Percentiles rank a stretch among this genome's conserved stretches.
Conservation (phyloP, 2,888 invertebrate species). For the Taenaris catops region DNA sequence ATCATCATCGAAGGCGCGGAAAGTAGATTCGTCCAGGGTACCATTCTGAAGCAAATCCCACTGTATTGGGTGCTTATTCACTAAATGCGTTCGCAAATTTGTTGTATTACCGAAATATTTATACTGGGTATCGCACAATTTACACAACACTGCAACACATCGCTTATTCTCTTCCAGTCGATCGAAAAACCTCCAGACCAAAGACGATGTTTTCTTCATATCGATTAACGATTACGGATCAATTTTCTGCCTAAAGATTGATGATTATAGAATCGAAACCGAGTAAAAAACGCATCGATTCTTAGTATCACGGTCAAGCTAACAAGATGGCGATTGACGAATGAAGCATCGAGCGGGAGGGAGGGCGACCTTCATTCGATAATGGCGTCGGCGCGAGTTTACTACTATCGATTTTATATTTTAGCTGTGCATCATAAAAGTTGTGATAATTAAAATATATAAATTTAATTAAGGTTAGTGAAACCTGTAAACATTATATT, state of each 20-base stretch:
- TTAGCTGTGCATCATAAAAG: slow-evolving; percentile 15
- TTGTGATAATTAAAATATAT: background rate
- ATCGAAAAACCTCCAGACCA: slow-evolving; percentile 70
- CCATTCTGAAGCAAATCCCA: slow-evolving; percentile 65
- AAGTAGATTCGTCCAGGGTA: slow-evolving; percentile 45
- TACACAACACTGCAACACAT: slow-evolving; percentile 63
- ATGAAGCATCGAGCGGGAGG: slow-evolving; percentile 39
- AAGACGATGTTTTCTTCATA: slow-evolving; percentile 66
- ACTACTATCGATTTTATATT: slow-evolving; percentile 19
- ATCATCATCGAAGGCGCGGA: slow-evolving; percentile 38
- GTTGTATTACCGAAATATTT: slow-evolving; percentile 73
- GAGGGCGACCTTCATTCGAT: slow-evolving; percentile 43
- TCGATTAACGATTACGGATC: slow-evolving; percentile 38
- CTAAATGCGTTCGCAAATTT: slow-evolving; percentile 60
- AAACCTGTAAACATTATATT: no score
- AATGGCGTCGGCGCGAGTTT: slow-evolving; percentile 14
- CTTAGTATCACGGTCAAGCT: slow-evolving; percentile 39
- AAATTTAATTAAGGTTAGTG: no score
- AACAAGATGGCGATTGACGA: slow-evolving; percentile 43
- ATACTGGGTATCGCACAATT: slow-evolving; percentile 67
- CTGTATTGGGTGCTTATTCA: slow-evolving; percentile 67
- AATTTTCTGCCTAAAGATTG: slow-evolving; percentile 51
- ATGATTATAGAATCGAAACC: slow-evolving; percentile 38
- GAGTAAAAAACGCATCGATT: slow-evolving; percentile 57
- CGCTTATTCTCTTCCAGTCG: slow-evolving; percentile 52